Evolutionary conservation across 2,113 vertebrate genomes (phyloP).

Genomic region (Centropus bengalensis): DNA sequence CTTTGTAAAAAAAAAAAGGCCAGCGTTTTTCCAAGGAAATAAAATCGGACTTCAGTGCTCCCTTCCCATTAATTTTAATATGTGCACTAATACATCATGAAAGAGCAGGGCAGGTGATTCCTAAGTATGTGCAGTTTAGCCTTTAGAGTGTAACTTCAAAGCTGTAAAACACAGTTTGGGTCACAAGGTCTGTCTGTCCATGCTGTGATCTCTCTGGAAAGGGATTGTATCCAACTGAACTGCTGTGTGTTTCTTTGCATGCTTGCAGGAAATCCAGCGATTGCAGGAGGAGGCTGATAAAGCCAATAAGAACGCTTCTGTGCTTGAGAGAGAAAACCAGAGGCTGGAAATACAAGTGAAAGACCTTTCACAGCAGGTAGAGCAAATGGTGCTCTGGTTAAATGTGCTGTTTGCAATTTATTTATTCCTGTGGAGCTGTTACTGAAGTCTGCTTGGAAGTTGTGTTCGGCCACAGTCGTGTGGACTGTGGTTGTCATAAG

Average conservation of each 20-base stretch:
- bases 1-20: background rate
- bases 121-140: background rate
- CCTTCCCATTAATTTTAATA: background rate
- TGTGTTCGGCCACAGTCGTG: background rate
- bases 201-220: background rate
- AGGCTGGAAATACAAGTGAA: slow-evolving; percentile 88
- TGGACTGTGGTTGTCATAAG: background rate
- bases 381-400: background rate
- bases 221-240: background rate
- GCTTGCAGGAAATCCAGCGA: slow-evolving; percentile 89
- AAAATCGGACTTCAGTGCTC: background rate
- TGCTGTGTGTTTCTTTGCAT: background rate
- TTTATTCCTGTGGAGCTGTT: background rate
- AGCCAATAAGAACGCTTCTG: slow-evolving; percentile 87
- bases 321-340: slow-evolving; percentile 90
- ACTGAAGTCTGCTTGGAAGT: background rate
- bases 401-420: background rate
- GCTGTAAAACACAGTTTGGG: background rate
- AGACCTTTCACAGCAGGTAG: slow-evolving; percentile 92
- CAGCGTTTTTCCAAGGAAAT: background rate
- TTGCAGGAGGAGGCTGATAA: slow-evolving; percentile 90
- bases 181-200: background rate
- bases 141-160: background rate
- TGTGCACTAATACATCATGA: background rate
- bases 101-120: accelerated